Percentiles rank a stretch among this genome's conserved stretches.
Conservation (phyloP, 2,113 vertebrate species). For the Plestiodon gilberti region DNA sequence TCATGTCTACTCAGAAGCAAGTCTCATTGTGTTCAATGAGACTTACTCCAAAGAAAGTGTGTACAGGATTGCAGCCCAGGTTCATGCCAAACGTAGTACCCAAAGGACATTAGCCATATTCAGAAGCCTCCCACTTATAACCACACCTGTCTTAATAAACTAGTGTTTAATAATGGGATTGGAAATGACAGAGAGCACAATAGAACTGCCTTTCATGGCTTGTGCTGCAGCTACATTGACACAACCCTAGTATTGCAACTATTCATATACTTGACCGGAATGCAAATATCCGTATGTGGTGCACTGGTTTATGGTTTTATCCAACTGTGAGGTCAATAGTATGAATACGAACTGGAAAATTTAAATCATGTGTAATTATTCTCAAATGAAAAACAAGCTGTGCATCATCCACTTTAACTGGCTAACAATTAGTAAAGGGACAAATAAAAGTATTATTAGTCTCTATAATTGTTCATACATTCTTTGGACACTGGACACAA, state of each 20-base stretch:
- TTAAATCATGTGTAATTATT: neutral
- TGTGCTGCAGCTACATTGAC: neutral
- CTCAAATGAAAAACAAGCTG: neutral
- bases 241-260: neutral
- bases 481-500: neutral
- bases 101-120: neutral
- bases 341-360: neutral
- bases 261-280: neutral
- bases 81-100: neutral
- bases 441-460: neutral
- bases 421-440: neutral
- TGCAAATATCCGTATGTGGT: neutral
- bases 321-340: neutral
- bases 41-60: too few species aligned
- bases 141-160: neutral
- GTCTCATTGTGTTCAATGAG: too few species aligned
- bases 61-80: neutral
- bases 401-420: neutral
- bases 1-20: too few species aligned
- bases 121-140: neutral
- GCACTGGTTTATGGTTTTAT: neutral
- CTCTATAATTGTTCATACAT: neutral
- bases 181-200: neutral
- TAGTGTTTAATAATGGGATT: neutral
- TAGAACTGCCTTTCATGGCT: neutral